Percentiles rank a stretch among this genome's conserved stretches.
Conservation (phyloP, 1,140 invertebrate genomes). For the Tribolium castaneum region DNA sequence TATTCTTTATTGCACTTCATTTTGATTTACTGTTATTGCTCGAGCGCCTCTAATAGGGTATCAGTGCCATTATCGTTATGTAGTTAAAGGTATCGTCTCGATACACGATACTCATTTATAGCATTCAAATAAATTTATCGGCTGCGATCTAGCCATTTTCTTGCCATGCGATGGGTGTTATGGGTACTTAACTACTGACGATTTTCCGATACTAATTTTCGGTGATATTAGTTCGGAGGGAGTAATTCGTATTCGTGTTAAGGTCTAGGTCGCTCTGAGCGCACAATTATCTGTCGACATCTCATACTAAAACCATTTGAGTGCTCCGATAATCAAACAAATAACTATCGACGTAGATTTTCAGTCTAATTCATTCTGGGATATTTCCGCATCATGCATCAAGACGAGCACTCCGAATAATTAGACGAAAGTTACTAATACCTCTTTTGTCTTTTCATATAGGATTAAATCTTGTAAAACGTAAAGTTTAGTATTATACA, state of each 20-base stretch:
- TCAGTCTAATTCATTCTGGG: neutral
- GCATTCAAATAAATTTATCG: slow-evolving; percentile 30
- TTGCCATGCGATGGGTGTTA: neutral
- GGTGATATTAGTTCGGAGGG: neutral
- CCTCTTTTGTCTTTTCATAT: neutral
- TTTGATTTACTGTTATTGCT: slow-evolving; percentile 41
- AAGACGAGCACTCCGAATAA: slow-evolving; percentile 3
- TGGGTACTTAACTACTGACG: neutral
- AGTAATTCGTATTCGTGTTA: neutral
- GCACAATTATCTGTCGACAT: slow-evolving; percentile 3
- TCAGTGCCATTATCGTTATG: slow-evolving; percentile 31
- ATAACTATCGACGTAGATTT: neutral
- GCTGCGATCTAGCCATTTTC: slow-evolving; percentile 7
- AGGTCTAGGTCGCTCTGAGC: neutral
- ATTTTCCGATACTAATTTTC: slow-evolving; percentile 12
- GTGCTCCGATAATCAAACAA: neutral
- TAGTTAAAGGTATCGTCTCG: slow-evolving; percentile 14
- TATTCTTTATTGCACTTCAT: slow-evolving; percentile 38
- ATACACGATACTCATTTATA: slow-evolving; percentile 20
- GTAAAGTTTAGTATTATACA: too few relatives aligned
- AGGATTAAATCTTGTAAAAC: neutral
- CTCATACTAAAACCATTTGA: neutral
- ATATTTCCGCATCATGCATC: neutral
- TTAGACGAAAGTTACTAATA: neutral
- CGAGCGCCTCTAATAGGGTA: slow-evolving; percentile 25